phyloP scores from a whole-genome alignment of 2,888 invertebrate species.

The Cataglyphis livida region DNA sequence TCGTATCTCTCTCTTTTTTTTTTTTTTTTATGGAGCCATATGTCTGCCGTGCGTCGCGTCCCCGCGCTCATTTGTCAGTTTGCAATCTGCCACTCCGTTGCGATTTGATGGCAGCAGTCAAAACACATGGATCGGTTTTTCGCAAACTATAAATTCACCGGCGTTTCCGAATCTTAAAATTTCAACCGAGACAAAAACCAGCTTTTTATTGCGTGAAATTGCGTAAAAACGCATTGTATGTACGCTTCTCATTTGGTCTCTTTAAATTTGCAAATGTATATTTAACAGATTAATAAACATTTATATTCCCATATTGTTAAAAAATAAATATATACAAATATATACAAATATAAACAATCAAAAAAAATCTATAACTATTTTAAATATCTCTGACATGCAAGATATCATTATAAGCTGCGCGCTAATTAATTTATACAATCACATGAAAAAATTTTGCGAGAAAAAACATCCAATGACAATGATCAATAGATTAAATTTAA shows the following conservation, averaged over 20 bases:
- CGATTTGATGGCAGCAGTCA: conserved; percentile 82
- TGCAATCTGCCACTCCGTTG: conserved; percentile 81
- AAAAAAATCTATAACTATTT: not conserved
- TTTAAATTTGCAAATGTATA: not conserved
- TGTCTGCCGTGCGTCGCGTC: conserved; percentile 80
- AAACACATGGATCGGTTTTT: conserved; percentile 76
- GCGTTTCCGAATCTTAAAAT: conserved; percentile 29
- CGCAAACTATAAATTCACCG: conserved; percentile 22
- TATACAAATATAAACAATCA: not conserved
- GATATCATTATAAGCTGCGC: not conserved
- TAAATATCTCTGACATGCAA: not conserved
- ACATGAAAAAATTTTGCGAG: not conserved
- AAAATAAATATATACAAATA: not conserved
- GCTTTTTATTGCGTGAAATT: not conserved
- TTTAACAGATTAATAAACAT: not conserved
- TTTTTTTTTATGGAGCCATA: conserved; percentile 84
- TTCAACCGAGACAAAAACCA: not conserved
- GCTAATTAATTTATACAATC: not conserved
- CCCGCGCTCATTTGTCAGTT: conserved; percentile 84
- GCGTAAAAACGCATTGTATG: not conserved
- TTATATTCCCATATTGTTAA: not conserved
- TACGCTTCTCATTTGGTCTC: not conserved
- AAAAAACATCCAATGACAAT: not conserved
- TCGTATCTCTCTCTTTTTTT: conserved; percentile 71
- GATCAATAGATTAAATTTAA: not conserved